Evolutionary conservation across 2,888 invertebrate species (phyloP), one percentile per base, ranked within the genome.

Genomic region (Corbicula japonica): DNA sequence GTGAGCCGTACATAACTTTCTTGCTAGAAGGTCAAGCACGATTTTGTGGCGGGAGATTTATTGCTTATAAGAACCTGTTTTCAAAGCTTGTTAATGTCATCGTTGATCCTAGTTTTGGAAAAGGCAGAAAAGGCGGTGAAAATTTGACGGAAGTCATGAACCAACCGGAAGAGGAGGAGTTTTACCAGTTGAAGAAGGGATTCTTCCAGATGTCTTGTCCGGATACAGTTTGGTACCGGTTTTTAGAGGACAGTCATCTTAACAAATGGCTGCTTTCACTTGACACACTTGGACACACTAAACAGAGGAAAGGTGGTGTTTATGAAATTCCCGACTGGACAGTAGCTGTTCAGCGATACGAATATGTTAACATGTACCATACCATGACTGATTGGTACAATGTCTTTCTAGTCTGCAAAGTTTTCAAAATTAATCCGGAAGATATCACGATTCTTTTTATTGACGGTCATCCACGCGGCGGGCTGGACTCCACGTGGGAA

Each of bases 381-480:
- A 88, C 90, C 0, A 87, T 91, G 82, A 87, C 89, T 0, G 91
- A 91, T 76, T 86, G 86, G 58, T 92, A 88, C 80, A 90, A 90
- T 72, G 88, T 88, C 0, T 92, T 87, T 60, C 69, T 89, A 5
- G 79, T 89, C 65, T 77, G 85, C 62, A 75, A 83, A 18, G 65
- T 86, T 12, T 88, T 90, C 41, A 65, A 84, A 32, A 58, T 80
- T 12, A 61, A 78, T 8, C 86, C 86, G 1, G 66, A 81, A 8
- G 65, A 89, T 10, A 84, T 89, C 0, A 89, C 86, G 30, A 88
- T 93, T 15, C 76, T 93, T 23, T 83, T 88, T 23, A 75, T 92
- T 6, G 93, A 93, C 74, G 90, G 88, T 3, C 93, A 93, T 73
- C 93, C 93, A 1, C 50, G 78, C 23, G 92, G 92, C 4, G 79